Evolutionary conservation across 2,888 invertebrate genomes (phyloP).

Genomic region (Zygaena filipendulae): DNA sequence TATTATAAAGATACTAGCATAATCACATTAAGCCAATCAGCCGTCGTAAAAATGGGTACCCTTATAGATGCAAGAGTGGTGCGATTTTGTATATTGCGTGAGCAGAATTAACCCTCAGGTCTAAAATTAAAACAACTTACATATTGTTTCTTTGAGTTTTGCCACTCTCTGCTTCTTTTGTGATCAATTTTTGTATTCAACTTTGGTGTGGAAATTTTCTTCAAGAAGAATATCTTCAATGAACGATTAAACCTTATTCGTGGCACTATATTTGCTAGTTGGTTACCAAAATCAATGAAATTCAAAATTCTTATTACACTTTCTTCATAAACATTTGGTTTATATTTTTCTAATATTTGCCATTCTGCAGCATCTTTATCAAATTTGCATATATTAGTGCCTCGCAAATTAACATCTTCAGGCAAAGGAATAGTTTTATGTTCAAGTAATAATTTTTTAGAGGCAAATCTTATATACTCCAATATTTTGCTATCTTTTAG

Average conservation of each 20-base stretch:
- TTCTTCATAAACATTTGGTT: constrained; percentile 73
- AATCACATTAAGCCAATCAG: no score
- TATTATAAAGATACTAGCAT: no score
- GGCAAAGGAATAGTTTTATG: constrained; percentile 75
- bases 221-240: constrained; percentile 53
- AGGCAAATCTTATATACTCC: constrained; percentile 35
- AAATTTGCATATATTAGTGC: constrained; percentile 73
- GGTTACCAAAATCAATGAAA: constrained; percentile 83
- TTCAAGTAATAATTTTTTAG: constrained; percentile 66
- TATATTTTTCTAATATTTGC: constrained; percentile 68
- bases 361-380: constrained; percentile 78
- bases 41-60: no score
- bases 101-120: no score
- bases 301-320: constrained; percentile 79
- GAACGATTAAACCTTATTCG: constrained; percentile 72
- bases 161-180: constrained; percentile 53
- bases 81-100: no score
- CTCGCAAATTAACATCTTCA: constrained; percentile 80
- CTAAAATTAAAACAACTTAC: no score
- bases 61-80: no score
- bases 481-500: constrained; percentile 31
- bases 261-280: constrained; percentile 74
- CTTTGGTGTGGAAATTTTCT: constrained; percentile 39
- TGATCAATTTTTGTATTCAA: constrained; percentile 44
- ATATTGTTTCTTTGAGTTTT: constrained; percentile 46